Conservation (phyloP, 2,797 vertebrate genomes). For the Chelon auratus region DNA sequence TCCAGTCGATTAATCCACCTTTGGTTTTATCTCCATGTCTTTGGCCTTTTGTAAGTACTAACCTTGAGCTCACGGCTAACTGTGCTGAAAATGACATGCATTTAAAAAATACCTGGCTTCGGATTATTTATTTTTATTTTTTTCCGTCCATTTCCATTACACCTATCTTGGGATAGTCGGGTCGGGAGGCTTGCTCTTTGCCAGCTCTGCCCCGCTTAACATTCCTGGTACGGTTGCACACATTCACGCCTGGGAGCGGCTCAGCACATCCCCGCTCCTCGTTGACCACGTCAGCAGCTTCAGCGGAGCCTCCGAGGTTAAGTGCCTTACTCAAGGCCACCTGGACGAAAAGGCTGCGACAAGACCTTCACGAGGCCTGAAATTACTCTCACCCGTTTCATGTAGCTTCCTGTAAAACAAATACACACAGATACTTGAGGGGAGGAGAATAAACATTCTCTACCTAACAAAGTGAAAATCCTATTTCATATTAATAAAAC, state of each 20-base stretch:
- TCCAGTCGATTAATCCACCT: background rate
- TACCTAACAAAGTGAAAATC: constrained; percentile 18
- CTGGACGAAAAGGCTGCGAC: constrained; percentile 44
- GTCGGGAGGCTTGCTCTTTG: constrained; percentile 38
- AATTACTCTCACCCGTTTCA: constrained; percentile 25
- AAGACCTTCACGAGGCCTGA: constrained; percentile 28
- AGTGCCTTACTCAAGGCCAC: constrained; percentile 65
- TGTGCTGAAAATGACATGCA: constrained; percentile 34
- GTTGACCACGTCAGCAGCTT: constrained; percentile 50
- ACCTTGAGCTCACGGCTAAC: constrained; percentile 40
- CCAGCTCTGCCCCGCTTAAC: constrained; percentile 56
- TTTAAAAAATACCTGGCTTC: constrained; percentile 11
- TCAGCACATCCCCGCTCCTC: constrained; percentile 46
- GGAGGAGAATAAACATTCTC: constrained; percentile 13
- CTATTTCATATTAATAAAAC: constrained; percentile 38
- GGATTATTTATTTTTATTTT: background rate
- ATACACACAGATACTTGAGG: constrained; percentile 35
- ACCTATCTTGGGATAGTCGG: constrained; percentile 49
- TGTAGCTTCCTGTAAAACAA: constrained; percentile 33
- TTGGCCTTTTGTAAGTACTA: background rate
- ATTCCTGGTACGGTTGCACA: constrained; percentile 64
- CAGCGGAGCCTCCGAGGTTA: constrained; percentile 51
- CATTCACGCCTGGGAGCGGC: constrained; percentile 60
- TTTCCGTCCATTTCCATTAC: constrained; percentile 4
- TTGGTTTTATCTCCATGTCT: background rate